Conservation (phyloP, 2,797 vertebrate species). For the Bovichtus variegatus region DNA sequence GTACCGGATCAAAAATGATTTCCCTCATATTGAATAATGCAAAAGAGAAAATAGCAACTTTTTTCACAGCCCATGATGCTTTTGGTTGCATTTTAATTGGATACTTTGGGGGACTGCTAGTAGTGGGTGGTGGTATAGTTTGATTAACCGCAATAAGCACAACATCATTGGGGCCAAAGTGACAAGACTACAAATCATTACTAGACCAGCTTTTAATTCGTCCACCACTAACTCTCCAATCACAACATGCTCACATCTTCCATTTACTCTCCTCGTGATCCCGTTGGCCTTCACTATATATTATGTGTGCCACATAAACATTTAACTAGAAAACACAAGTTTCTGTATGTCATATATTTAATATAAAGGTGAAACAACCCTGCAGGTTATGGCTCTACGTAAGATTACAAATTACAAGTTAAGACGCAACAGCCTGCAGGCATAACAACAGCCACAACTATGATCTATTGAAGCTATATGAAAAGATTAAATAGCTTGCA, state of each 20-base stretch:
- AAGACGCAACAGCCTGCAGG: slow-evolving; percentile 45
- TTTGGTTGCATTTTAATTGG: slow-evolving; percentile 24
- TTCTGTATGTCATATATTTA: slow-evolving; percentile 1
- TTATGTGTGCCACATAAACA: not conserved
- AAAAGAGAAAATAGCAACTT: not conserved
- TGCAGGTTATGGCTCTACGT: slow-evolving; percentile 3
- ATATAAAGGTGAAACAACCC: slow-evolving; percentile 12
- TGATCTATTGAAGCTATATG: slow-evolving; percentile 33
- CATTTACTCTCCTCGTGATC: not conserved
- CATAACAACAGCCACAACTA: slow-evolving; percentile 45
- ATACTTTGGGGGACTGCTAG: slow-evolving; percentile 23
- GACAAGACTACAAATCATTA: slow-evolving; percentile 48
- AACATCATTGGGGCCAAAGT: slow-evolving; percentile 32
- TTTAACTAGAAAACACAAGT: not conserved
- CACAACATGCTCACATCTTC: slow-evolving; percentile 9
- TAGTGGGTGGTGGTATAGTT: slow-evolving; percentile 28
- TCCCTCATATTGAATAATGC: not conserved
- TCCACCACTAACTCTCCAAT: slow-evolving; percentile 2
- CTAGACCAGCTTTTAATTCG: slow-evolving; percentile 31
- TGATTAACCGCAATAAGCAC: slow-evolving; percentile 57
- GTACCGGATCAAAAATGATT: not conserved
- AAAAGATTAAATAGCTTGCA: slow-evolving; percentile 23
- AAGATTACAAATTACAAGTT: slow-evolving; percentile 54
- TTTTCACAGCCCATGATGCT: slow-evolving; percentile 3
- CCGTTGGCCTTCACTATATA: not conserved